Evolutionary conservation across 2,113 vertebrate genomes (phyloP).

Genomic region (Grallaria varia): DNA sequence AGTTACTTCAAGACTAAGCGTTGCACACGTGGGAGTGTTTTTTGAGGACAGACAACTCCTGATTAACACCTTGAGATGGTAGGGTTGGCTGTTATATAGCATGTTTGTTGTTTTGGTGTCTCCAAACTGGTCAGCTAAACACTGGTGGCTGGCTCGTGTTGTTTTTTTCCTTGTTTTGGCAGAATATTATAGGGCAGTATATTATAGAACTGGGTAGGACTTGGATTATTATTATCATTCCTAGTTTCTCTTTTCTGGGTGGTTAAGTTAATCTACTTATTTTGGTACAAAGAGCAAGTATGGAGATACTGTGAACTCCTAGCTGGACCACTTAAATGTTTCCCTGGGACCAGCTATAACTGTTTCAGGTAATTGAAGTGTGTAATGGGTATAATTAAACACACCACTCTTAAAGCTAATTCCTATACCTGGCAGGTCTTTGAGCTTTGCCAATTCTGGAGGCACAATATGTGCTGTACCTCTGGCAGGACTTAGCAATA

Average conservation of each 20-base stretch:
- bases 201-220: neutral
- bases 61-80: neutral
- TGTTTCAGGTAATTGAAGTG: neutral
- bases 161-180: neutral
- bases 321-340: neutral
- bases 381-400: conserved; percentile 34
- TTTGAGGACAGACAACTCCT: neutral
- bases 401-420: neutral
- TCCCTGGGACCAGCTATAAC: neutral
- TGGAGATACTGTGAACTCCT: neutral
- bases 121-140: neutral
- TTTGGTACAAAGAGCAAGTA: neutral
- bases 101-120: neutral
- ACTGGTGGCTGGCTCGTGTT: neutral
- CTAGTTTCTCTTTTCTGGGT: neutral
- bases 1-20: neutral
- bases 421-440: neutral
- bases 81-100: neutral
- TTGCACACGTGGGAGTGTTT: neutral
- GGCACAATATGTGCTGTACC: neutral
- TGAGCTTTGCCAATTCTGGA: neutral
- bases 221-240: neutral
- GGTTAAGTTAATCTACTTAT: neutral
- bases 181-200: neutral
- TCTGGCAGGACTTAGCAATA: neutral